Evolutionary conservation across 2,888 invertebrate species (phyloP).

Genomic region (Cheilosia pagana): DNA sequence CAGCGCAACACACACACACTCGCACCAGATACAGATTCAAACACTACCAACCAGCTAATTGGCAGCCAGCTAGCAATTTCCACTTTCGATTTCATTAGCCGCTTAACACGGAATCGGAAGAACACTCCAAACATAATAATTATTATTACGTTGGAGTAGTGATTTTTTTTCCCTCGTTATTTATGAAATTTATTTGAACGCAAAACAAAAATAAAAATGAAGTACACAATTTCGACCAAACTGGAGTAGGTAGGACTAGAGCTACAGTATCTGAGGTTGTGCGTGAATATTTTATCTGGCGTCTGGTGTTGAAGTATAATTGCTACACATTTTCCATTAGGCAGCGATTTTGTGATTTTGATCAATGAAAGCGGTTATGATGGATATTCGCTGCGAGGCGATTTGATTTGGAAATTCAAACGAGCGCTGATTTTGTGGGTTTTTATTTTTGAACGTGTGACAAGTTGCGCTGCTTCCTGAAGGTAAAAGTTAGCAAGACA

Average conservation of each 20-base stretch:
- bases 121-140: slow-evolving; percentile 67
- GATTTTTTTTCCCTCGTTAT: neutral
- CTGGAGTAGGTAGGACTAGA: slow-evolving; percentile 9
- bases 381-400: slow-evolving; percentile 27
- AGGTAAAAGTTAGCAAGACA: slow-evolving; percentile 29
- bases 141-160: slow-evolving; percentile 33
- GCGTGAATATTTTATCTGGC: slow-evolving; percentile 16
- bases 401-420: slow-evolving; percentile 25
- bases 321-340: slow-evolving; percentile 41
- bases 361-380: slow-evolving; percentile 55
- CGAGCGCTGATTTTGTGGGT: slow-evolving; percentile 1
- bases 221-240: neutral
- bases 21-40: slow-evolving; percentile 17
- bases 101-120: slow-evolving; percentile 76
- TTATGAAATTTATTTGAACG: slow-evolving; percentile 9
- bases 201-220: neutral
- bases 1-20: neutral
- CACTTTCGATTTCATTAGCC: slow-evolving; percentile 76
- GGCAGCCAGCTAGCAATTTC: slow-evolving; percentile 59
- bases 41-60: slow-evolving; percentile 25
- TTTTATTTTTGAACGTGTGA: slow-evolving; percentile 18
- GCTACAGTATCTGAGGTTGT: neutral
- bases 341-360: slow-evolving; percentile 25
- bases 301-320: slow-evolving; percentile 54
- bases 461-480: slow-evolving; percentile 41